Evolutionary conservation across 2,888 invertebrate genomes (phyloP), one percentile per base, ranked within the genome.

Genomic region (Nemotelus nigrinus): DNA sequence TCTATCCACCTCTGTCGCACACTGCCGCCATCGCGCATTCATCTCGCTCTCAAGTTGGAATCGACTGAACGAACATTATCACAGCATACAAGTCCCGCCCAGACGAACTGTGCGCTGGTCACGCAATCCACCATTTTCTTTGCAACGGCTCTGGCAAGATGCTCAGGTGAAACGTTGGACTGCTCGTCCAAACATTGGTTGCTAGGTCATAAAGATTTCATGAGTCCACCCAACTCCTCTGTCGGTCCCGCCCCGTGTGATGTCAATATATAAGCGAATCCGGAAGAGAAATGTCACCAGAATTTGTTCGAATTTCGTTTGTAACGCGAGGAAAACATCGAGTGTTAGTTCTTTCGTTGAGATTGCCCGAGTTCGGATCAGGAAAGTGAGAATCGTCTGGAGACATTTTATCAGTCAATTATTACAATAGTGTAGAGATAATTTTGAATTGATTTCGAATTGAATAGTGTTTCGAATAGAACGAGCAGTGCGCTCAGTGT

Each of bases 281-380:
- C 80, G 82, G 84, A 82, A 58, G 45, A 41, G 84, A 82, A 70
- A 88, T 88, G 88, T 83, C 80, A 82, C 60, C 80, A 84, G 84
- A 85, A 80, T 85, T 83, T 83, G 83, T 41, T 50, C 53, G 53
- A 10, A 41, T 43, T 53, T 64, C 41, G 63, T 64, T 50, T 43
- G 48, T 64, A 7, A 8, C 44, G 58, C 25, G 44, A 57, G 25
- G 57, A n/a, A 3, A 57, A 10, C 57, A 39, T n/a, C 7, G 44
- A 8, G 25, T 64, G 53, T 53, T 53, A 7, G 64, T 39, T 39
- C 64, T 39, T 10, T 25, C 25, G 25, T 25, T 25, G 25, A 25
- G 25, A 25, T 25, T 25, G 25, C 25, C 25, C 1, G 25, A 25
- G 25, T 25, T 25, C 25, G 25, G 25, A 25, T 1, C 25, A 25